A percentile compares a stretch with the other conserved stretches of the same genome.
These are phyloP conservation scores for Podarcis muralis DNA, from an alignment of 2,113 vertebrate genomes.

Conservation along the genomic window DNA sequence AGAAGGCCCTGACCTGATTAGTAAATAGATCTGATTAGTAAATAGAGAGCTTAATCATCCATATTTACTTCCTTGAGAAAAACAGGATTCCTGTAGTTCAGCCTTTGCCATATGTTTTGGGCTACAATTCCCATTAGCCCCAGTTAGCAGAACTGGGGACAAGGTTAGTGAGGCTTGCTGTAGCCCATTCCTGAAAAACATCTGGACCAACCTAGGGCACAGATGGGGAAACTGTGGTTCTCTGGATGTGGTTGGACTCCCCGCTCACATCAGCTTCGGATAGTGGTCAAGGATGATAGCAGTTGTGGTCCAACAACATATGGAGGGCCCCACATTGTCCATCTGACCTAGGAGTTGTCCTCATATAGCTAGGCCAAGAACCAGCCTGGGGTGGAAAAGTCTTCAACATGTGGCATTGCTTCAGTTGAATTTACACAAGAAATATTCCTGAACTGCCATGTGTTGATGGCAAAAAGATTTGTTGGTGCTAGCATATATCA, in stretches of 20 bases:
- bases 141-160: too few relatives aligned
- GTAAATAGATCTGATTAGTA: not conserved
- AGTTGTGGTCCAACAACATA: not conserved
- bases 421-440: not conserved
- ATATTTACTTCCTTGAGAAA: not conserved
- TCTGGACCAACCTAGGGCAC: not conserved
- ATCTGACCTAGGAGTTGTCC: not conserved
- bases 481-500: not conserved
- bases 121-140: too few relatives aligned
- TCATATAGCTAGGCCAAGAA: not conserved
- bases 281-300: not conserved
- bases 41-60: too few relatives aligned
- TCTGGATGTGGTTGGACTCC: not conserved
- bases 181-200: not conserved
- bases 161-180: too few relatives aligned
- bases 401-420: not conserved
- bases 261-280: not conserved
- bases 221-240: not conserved
- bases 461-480: not conserved
- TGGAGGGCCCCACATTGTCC: not conserved
- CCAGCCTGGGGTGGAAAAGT: not conserved
- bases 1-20: not conserved
- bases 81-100: not conserved
- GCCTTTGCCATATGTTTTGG: too few relatives aligned
- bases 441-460: not conserved